These are phyloP conservation scores for Dendrophyllia cribrosa DNA, from an alignment of 64 coral and sea anemone genomes.

Conservation along the genomic window DNA sequence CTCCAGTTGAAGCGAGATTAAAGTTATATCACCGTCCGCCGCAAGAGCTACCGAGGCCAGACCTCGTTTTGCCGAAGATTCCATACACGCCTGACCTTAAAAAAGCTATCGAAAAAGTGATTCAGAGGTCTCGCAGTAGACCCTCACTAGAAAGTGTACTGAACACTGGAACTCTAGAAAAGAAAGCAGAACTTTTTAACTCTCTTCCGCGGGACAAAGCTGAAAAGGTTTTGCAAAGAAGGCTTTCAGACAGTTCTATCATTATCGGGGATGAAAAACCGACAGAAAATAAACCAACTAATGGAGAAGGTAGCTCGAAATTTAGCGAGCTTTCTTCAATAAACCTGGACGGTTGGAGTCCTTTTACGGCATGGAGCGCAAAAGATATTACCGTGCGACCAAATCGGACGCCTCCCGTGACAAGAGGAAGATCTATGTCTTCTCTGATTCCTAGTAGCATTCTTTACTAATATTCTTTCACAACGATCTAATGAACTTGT, in stretches of 20 bases:
- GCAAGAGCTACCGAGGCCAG: conserved; percentile 32
- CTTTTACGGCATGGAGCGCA: conserved; percentile 10
- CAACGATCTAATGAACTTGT: not conserved
- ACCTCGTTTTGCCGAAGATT: conserved; percentile 84
- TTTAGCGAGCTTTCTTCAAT: conserved; percentile 57
- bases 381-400: not conserved
- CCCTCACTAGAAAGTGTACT: not conserved
- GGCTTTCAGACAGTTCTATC: conserved; percentile 34
- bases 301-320: not conserved
- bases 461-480: not conserved
- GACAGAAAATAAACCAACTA: not conserved
- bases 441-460: conserved; percentile 34
- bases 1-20: conserved; percentile 28
- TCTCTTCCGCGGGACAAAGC: not conserved
- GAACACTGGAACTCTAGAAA: not conserved
- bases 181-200: not conserved
- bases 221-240: not conserved
- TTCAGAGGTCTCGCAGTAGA: conserved; percentile 41
- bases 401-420: not conserved
- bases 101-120: conserved; percentile 78
- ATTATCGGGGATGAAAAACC: not conserved
- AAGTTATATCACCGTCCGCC: conserved; percentile 70
- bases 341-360: conserved; percentile 43
- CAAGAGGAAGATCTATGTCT: conserved; percentile 14
- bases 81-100: conserved; percentile 76